Base-by-base conservation (phyloP, 2,888 invertebrate species). In the Apamea epomidion region DNA sequence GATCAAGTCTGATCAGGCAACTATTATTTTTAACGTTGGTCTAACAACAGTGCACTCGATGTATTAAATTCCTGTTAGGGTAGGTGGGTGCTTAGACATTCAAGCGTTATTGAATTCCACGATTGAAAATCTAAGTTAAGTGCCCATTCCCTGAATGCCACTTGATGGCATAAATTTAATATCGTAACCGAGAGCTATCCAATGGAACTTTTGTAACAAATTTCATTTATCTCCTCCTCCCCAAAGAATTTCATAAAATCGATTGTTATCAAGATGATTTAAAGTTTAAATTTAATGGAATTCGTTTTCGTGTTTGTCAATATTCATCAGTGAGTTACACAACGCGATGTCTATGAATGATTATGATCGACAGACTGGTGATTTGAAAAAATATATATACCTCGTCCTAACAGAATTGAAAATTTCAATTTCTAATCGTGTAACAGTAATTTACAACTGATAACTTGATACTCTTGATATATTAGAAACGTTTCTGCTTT, bases 131-230 rank as follows among this genome's bases (percentile, higher is more conserved):
- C 93, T 94, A 93, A 94, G 93, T 94, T 94, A 94, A 95, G 95
- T 93, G 94, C 93, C 92, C 95, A 94, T 94, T 94, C 93, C 93
- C 93, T 93, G 94, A 94, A 96, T 95, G 93, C 95, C 95, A 94
- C 93, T 96, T 94, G 95, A 94, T 95, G 94, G 95, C 95, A 95
- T 95, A 96, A 96, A 96, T 96, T 96, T 96, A 96, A 96, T 96
- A 96, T 95, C 95, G 94, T 93, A 93, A 94, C 95, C 94, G 93
- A 93, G 93, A 93, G 93, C 93, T 92, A 93, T 94, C 93, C 93
- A 93, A 92, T 92, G 91, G 92, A 95, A 96, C 95, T 96, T 96
- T 95, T 95, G 96, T 96, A 95, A 96, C 96, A 96, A 96, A 96
- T 96, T 96, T 95, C 94, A 96, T 96, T 96, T 96, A 95, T 96